Conservation (phyloP, 2,113 vertebrate species). For the Cisticola juncidis region DNA sequence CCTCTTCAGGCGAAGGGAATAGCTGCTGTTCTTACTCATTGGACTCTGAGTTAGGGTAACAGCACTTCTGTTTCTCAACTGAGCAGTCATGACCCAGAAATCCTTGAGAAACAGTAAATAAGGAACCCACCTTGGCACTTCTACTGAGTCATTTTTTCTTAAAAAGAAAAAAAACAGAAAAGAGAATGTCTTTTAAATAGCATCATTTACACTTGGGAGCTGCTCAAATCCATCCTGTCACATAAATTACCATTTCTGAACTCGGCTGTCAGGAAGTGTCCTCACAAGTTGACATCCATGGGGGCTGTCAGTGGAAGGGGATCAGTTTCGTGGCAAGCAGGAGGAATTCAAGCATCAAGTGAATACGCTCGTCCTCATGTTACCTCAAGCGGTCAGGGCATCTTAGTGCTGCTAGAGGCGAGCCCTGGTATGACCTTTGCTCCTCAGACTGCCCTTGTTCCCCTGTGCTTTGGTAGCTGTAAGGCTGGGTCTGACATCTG, state of each 20-base stretch:
- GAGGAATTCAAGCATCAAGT: background rate
- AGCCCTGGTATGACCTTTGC: background rate
- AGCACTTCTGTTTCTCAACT: background rate
- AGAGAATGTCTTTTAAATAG: background rate
- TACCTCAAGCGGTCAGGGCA: background rate
- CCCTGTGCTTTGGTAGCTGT: background rate
- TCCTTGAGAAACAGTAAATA: background rate
- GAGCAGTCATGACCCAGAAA: background rate
- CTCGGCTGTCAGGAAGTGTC: background rate
- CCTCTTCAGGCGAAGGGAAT: fast-evolving
- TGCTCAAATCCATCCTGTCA: constrained; percentile 21
- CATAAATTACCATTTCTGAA: constrained; percentile 26
- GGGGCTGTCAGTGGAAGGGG: constrained; percentile 1
- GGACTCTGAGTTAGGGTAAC: background rate
- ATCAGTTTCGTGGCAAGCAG: background rate
- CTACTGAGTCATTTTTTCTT: background rate
- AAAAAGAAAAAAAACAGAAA: background rate
- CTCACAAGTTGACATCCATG: background rate
- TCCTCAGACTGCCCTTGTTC: background rate
- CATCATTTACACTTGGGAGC: constrained; percentile 27
- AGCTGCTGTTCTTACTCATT: background rate
- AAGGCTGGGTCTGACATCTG: background rate
- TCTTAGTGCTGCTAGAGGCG: background rate
- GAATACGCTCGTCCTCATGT: background rate
- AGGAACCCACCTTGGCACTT: background rate